Base-by-base conservation (phyloP, 1,140 invertebrate genomes). In the Drosophila oshimai region DNA sequence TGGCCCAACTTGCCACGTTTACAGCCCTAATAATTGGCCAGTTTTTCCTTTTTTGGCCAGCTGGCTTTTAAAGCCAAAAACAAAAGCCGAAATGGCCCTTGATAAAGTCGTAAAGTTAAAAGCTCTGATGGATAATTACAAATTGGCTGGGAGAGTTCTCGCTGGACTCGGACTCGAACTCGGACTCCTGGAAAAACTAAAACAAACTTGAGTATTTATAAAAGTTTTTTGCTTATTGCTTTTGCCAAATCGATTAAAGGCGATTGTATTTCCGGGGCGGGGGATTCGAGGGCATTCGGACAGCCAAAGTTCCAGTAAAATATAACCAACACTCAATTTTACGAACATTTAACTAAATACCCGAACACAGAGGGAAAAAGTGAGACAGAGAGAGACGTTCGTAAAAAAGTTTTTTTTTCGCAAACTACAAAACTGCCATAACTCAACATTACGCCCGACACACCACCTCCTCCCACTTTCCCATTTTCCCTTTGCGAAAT, bases 381-480 rank as follows among this genome's bases (percentile, higher is more conserved):
- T 18, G 26, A 53, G 31, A 53, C 18, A 39, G 22, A 37, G 46
- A 61, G 62, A 70, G 57, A 67, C 18, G 76, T 80, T 71, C 75
- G 58, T 80, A 76, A 87, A 84, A 77, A 86, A 73, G 58, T 64
- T 79, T 84, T 77, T n/a, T 61, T 39, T 58, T 55, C 72, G 39
- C 69, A 87, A 86, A 86, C 80, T 86, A 87, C 80, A 86, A 87
- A 87, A 88, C 83, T 87, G 76, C 83, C 76, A 87, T 87, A 88
- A 88, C 83, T 87, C 83, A 87, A 88, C 81, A 87, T 87, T 87
- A 87, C 80, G 67, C 81, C 71, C 65, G 41, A 77, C 50, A 65
- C 39, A 57, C 34, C 67, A 54, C 37, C 51, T 31, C 34, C 45
- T 13, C 39, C 26, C 24, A n/a, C 33, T 24, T 47, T 28, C 33